Base-by-base conservation (phyloP, 1,140 invertebrate genomes). In the Phthorimaea operculella region DNA sequence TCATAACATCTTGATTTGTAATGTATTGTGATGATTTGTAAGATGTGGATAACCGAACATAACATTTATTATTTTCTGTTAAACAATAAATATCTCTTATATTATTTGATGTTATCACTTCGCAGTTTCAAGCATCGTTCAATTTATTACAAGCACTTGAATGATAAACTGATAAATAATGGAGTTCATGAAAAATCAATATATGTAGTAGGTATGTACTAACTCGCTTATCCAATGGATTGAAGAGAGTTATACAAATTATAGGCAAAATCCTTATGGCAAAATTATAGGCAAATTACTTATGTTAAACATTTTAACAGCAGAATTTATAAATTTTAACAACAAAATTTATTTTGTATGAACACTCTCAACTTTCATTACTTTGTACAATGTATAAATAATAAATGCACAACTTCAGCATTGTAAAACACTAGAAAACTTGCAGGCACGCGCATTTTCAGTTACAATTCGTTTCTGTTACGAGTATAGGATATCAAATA, bases 321-420 rank as follows among this genome's bases (percentile, higher is more conserved):
- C n/a, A n/a, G n/a, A n/a, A n/a, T n/a, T n/a, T n/a, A n/a, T n/a
- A n/a, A n/a, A n/a, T n/a, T 65, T 66, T 75, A 60, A 71, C 68
- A 82, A 81, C 76, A 83, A 81, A 75, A 83, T 83, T 83, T 84
- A 83, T 83, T 83, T 74, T 75, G 66, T 79, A 83, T 82, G 76
- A 83, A 84, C 81, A 82, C 76, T 79, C 64, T 65, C 53, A n/a
- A n/a, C n/a, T 72, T 83, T 68, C 52, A 66, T 66, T 70, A 69
- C 60, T 70, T 77, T 78, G 74, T 79, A 79, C 68, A 76, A 79
- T 77, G 78, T 81, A 83, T 78, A 81, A 81, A 79, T 79, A 81
- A 79, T 80, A 84, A 83, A 84, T 83, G 81, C 81, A 84, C 79
- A 84, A 84, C 81, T 78, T 84, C 79, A 84, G 81, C 77, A 82